Base-by-base conservation (phyloP, 92 coral and sea anemone species). In the Palythoa grandiflora region DNA sequence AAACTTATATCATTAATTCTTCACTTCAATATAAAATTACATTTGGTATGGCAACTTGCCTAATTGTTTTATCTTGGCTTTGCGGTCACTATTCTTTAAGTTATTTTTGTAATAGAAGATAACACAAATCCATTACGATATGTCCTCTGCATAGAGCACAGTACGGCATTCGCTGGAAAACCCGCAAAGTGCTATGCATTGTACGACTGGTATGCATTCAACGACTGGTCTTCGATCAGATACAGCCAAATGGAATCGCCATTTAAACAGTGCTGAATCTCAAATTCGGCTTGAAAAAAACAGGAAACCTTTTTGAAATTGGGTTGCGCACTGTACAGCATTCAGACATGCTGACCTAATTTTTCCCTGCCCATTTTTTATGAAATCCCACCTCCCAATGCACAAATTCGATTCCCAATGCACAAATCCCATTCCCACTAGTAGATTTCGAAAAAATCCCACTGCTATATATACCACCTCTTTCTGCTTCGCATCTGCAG, bases 111-210 rank as follows among this genome's bases (percentile, higher is more conserved):
- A 13, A 28, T 88, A 52, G 91, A 88, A 80, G 91, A 88, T 48
- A 68, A 57, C 91, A 88, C 79, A 28, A 63, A 40, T 78, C 91
- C 11, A 88, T 79, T 6, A 80, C 91, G 51, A 88, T 79, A 88
- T 88, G 91, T 55, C 91, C 91, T 68, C 91, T 57, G 51, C 91
- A 88, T 83, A 80, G 91, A 80, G 91, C 79, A 38, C 71, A 80
- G 17, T 88, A 17, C 52, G 91, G 91, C 35, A 79, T 88, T 70
- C 91, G 91, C 40, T 88, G 91, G 91, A 80, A 88, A 80, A 65
- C 72, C 6, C 37, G 88, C 3, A 88, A 68, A 80, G 63, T 35
- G 38, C 53, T 20, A 13, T 80, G 91, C 14, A n/a, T 61, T 38
- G 40, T 80, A 12, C 79, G 88, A 2, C 44, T 38, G 50, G 91